phyloP scores from a whole-genome alignment of 2,113 vertebrate genomes.

The Emydura subglobosa region DNA sequence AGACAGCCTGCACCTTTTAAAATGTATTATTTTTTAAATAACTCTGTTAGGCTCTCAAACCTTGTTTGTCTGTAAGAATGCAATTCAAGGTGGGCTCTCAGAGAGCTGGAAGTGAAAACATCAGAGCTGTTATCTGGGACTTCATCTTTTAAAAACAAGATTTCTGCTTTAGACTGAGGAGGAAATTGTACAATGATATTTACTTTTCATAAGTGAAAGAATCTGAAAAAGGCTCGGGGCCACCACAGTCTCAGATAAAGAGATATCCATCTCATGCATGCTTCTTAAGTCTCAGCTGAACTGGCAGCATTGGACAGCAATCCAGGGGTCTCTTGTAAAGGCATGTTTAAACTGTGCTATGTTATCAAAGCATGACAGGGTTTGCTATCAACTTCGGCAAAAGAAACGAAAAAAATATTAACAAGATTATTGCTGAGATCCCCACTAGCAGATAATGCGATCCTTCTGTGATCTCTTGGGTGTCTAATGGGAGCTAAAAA shows the following conservation, averaged over 20 bases:
- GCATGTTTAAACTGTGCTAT: neutral
- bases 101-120: neutral
- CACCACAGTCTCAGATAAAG: neutral
- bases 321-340: neutral
- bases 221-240: neutral
- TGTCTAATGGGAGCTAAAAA: neutral
- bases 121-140: neutral
- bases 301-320: neutral
- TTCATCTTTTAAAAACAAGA: accelerated
- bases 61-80: neutral
- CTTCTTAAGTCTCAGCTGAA: constrained; percentile 12
- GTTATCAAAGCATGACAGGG: constrained; percentile 31
- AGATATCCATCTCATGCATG: accelerated
- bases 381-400: constrained; percentile 2
- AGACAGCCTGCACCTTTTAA: neutral
- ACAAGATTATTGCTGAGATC: neutral
- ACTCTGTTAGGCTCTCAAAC: neutral
- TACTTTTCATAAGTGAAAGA: neutral
- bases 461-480: neutral
- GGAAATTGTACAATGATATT: accelerated
- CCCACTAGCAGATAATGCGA: neutral
- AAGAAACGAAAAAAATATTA: constrained; percentile 12
- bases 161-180: neutral
- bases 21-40: neutral
- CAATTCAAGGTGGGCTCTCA: neutral